Percentiles rank a stretch among this genome's conserved stretches.
Conservation (phyloP, 2,888 invertebrate genomes). For the Sisyra terminalis region DNA sequence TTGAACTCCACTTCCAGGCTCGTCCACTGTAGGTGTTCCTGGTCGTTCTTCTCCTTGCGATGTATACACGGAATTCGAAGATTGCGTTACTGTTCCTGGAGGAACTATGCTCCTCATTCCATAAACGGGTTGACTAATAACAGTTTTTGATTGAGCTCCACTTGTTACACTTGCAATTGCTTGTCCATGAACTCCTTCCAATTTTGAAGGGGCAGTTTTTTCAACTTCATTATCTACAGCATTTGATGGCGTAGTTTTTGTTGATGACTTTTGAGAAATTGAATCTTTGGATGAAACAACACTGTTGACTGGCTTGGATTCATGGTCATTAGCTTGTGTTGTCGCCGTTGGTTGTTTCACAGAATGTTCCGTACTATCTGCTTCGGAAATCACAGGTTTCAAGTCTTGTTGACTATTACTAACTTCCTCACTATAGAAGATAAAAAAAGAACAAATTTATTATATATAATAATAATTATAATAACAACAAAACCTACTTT, state of each 20-base stretch:
- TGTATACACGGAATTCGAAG: neutral
- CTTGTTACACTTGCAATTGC: neutral
- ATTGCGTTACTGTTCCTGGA: neutral
- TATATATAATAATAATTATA: no score
- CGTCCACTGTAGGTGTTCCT: slow-evolving; percentile 56
- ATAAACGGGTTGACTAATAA: slow-evolving; percentile 1
- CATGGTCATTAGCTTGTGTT: neutral
- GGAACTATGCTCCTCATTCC: neutral
- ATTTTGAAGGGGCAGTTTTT: neutral
- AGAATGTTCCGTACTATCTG: slow-evolving; percentile 25
- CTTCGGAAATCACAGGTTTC: slow-evolving; percentile 26
- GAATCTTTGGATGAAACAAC: neutral
- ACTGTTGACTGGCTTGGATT: neutral
- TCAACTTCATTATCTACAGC: neutral
- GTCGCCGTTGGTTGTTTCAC: slow-evolving; percentile 14
- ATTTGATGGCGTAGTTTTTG: neutral
- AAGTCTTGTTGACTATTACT: slow-evolving; percentile 14
- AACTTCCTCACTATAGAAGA: slow-evolving; percentile 5
- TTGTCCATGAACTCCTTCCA: neutral
- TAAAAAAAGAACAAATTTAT: slow-evolving; percentile 5
- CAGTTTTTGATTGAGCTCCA: slow-evolving; percentile 1
- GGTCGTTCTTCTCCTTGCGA: slow-evolving; percentile 42
- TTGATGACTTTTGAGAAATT: neutral
- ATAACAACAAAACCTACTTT: slow-evolving; percentile 7
- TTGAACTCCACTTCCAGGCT: slow-evolving; percentile 23